Conservation (phyloP, 2,797 vertebrate genomes). For the Atherinosoma microstoma region DNA sequence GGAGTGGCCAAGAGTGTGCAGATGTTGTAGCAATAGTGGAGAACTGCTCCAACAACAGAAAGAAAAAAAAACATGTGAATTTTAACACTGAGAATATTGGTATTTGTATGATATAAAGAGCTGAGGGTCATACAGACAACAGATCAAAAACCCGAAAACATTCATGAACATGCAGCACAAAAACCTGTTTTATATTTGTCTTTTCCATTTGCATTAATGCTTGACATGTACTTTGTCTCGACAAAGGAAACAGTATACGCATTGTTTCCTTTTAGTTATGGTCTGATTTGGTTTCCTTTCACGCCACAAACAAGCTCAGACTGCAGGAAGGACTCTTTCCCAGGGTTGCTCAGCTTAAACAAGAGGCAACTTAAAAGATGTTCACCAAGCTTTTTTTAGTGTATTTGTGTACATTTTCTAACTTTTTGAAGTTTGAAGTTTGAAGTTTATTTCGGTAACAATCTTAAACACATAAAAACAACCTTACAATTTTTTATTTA, state of each 20-base stretch:
- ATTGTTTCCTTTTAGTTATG: background rate
- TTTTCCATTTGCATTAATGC: background rate
- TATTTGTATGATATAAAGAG: background rate
- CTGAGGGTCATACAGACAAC: background rate
- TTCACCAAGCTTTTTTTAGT: background rate
- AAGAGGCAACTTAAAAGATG: no score
- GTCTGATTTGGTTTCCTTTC: constrained; percentile 3
- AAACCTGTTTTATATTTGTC: background rate
- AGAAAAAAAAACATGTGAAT: no score
- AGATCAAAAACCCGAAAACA: background rate
- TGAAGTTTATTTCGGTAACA: no score
- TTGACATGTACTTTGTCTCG: background rate
- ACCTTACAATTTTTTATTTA: no score
- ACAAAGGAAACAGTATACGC: background rate
- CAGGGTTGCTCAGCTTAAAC: background rate
- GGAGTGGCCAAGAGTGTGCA: background rate
- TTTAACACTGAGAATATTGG: background rate
- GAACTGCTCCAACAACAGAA: no score
- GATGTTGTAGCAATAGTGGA: background rate
- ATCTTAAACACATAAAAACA: no score
- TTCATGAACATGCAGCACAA: no score
- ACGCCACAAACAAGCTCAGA: background rate
- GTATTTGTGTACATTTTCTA: background rate
- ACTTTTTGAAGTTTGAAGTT: no score
- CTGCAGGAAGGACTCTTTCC: background rate